Evolutionary conservation across 2,888 invertebrate genomes (phyloP), one percentile per base, ranked within the genome.

Genomic region (Heterodera filipjevi): DNA sequence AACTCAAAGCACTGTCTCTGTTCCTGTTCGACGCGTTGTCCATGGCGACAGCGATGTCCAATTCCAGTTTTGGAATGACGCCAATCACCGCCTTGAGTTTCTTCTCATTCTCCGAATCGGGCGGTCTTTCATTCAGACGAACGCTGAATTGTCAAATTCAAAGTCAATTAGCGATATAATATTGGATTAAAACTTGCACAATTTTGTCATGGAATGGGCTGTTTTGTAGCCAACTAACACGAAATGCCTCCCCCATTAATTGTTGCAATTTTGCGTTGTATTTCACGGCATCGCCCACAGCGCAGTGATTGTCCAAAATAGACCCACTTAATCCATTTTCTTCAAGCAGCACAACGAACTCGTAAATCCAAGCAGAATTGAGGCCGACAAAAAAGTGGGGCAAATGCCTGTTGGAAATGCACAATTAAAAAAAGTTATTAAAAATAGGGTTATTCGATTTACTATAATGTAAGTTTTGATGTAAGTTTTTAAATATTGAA

Each of bases 331-430:
- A 5, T n/a, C 22, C 59, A 27, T 5, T 59, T 0, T 5, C 27
- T 30, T 79, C 79, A 27, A 77, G 70, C 8, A 79, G 49, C 53
- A 64, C 78, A 14, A 49, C 79, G n/a, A 79, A 71, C n/a, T 79
- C 79, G 32, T 79, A 77, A 22, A 79, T 72, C 79, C 79, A 79
- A n/a, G 77, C 66, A 14, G 77, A 72, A 16, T 79, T 53, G 39
- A 79, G 30, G 64, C 79, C 78, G 72, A 79, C 27, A 66, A 77
- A 79, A 19, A 77, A 79, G 44, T 78, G 30, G 35, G 79, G 79
- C 71, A 79, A 39, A 33, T 68, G 79, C 53, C 78, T 78, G 33
- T 5, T 8, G n/a, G 66, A 49, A 66, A 77, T 12, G 12, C 35
- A 68, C 14, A 68, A 68, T 33, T 35, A 16, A 68, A 68, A n/a